Evolutionary conservation across 2,113 vertebrate species (phyloP).

Genomic region (Spea multiplicata): DNA sequence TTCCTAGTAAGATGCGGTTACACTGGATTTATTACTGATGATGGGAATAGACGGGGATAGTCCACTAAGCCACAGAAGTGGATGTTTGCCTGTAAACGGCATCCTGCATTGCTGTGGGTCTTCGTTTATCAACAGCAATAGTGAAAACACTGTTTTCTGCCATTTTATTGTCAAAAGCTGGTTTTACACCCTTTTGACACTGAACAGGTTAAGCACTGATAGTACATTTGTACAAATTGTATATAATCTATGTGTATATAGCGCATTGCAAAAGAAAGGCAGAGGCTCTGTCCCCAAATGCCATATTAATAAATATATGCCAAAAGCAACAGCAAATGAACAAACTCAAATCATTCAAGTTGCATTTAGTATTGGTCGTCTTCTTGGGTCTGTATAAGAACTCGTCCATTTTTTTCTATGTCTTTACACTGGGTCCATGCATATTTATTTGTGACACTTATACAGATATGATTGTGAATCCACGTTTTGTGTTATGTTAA

Average conservation of each 20-base stretch:
- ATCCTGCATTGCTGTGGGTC: background rate
- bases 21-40: no score
- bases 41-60: no score
- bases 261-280: conserved; percentile 7
- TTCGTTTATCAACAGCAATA: background rate
- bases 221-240: conserved; percentile 32
- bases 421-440: background rate
- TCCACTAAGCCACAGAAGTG: no score
- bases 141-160: background rate
- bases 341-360: background rate
- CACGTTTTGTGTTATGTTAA: no score
- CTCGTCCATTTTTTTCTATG: background rate
- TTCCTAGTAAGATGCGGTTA: no score
- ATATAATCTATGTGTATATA: conserved; percentile 33
- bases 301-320: conserved; percentile 2
- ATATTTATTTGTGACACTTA: background rate
- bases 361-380: no score
- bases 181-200: background rate
- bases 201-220: background rate
- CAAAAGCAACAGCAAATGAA: conserved; percentile 39
- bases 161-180: background rate
- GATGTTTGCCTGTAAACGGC: background rate
- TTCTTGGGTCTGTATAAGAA: no score
- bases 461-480: no score
- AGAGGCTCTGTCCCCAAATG: background rate